phyloP scores from a whole-genome alignment of 1,140 invertebrate species.

The Theocolax elegans region DNA sequence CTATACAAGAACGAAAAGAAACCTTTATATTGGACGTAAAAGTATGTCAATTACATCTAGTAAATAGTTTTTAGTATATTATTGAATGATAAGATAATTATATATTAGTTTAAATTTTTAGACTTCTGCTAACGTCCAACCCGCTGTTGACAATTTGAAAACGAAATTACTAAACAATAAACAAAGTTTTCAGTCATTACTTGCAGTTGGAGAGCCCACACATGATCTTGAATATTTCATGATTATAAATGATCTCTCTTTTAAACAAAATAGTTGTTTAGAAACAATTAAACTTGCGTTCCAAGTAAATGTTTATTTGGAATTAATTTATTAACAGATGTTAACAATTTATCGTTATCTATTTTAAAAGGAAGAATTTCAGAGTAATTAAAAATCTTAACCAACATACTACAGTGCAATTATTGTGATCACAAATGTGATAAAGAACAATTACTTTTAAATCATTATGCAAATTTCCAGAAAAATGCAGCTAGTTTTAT shows the following conservation, averaged over 20 bases:
- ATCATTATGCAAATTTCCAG: not conserved
- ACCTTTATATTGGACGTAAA: not conserved
- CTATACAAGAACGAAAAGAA: not conserved
- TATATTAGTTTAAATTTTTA: not conserved
- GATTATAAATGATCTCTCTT: slow-evolving; percentile 13
- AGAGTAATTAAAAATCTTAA: not conserved
- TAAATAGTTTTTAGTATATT: not conserved
- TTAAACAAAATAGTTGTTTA: not conserved
- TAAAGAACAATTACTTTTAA: not conserved
- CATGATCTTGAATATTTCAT: slow-evolving; percentile 1
- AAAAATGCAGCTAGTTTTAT: not conserved
- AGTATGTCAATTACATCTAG: not conserved
- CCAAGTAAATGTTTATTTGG: slow-evolving; percentile 19
- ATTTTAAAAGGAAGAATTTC: not conserved
- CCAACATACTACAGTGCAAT: too few relatives aligned
- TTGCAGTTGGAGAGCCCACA: slow-evolving; percentile 4
- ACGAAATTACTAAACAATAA: not conserved
- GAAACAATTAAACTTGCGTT: slow-evolving; percentile 7
- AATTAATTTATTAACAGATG: not conserved
- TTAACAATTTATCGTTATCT: not conserved
- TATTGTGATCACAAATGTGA: not conserved
- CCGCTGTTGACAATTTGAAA: not conserved
- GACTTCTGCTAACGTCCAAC: not conserved
- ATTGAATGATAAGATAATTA: too few relatives aligned
- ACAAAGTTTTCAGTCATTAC: slow-evolving; percentile 17